A percentile compares a stretch with the other conserved stretches of the same genome.
phyloP scores from a whole-genome alignment of 2,797 vertebrate genomes.

The Helicolenus hilgendorfi region DNA sequence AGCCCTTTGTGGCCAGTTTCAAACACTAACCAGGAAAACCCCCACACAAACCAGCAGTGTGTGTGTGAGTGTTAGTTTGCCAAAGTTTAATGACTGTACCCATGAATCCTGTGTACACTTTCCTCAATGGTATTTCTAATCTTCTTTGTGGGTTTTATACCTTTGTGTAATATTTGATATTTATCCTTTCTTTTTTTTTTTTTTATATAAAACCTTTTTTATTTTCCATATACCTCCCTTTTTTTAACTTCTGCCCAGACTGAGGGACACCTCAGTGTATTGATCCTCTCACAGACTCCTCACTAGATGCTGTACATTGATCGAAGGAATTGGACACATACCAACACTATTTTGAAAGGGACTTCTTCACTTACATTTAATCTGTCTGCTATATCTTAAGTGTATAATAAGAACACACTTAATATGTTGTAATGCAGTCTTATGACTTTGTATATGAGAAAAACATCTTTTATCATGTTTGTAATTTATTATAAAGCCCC shows the following conservation, averaged over 20 bases:
- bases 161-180: constrained; percentile 73
- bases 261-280: constrained; percentile 9
- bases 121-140: constrained; percentile 57
- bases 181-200: constrained; percentile 73
- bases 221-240: constrained; percentile 9
- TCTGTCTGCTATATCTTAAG: neutral
- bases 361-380: neutral
- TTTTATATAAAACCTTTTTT: constrained; percentile 42
- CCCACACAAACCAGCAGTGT: constrained; percentile 32
- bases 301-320: constrained; percentile 4
- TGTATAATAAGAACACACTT: neutral
- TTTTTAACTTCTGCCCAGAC: neutral
- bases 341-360: constrained; percentile 2
- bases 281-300: constrained; percentile 1
- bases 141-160: constrained; percentile 57
- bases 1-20: constrained; percentile 57
- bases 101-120: constrained; percentile 43
- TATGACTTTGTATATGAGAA: neutral
- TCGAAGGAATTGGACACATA: neutral
- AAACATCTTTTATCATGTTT: neutral
- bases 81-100: constrained; percentile 71
- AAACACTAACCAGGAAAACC: constrained; percentile 57
- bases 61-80: constrained; percentile 41
- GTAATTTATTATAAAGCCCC: neutral
- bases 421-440: neutral